phyloP scores from a whole-genome alignment of 1,140 invertebrate species.

The Trichoplusia ni region DNA sequence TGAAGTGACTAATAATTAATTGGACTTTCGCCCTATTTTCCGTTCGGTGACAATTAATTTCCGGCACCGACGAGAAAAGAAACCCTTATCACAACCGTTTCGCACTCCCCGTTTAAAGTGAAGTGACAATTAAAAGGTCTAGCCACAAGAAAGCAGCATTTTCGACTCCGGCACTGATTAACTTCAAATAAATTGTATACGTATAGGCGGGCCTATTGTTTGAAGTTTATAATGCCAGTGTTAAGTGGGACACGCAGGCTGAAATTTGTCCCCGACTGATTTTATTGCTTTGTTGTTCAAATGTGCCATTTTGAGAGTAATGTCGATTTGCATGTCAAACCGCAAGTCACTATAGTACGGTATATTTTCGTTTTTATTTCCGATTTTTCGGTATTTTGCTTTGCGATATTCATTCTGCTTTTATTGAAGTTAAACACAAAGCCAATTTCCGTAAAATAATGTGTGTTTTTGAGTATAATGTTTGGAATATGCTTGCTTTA shows the following conservation, averaged over 20 bases:
- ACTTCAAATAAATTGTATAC: slow-evolving; percentile 14
- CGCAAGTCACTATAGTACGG: too few species aligned
- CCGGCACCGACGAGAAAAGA: slow-evolving; percentile 71
- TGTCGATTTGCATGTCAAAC: too few species aligned
- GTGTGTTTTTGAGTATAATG: neutral
- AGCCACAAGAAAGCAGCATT: slow-evolving; percentile 39
- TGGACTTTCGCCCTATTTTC: slow-evolving; percentile 80
- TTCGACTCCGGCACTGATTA: slow-evolving; percentile 18
- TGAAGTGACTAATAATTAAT: slow-evolving; percentile 81
- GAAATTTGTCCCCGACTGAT: neutral
- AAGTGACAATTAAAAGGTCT: slow-evolving; percentile 62
- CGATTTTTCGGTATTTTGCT: too few species aligned
- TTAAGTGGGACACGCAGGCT: slow-evolving; percentile 13
- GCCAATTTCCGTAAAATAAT: too few species aligned
- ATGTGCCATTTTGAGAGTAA: neutral
- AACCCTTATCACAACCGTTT: slow-evolving; percentile 75
- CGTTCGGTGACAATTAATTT: slow-evolving; percentile 81
- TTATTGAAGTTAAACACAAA: too few species aligned
- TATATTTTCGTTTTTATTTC: too few species aligned
- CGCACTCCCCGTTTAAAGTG: slow-evolving; percentile 60
- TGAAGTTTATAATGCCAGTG: slow-evolving; percentile 9
- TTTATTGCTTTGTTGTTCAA: neutral
- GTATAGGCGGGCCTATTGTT: neutral
- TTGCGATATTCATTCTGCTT: too few species aligned
- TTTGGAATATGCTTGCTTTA: neutral